Percentiles rank a stretch among this genome's conserved stretches.
Evolutionary conservation across 2,888 invertebrate genomes (phyloP).

Genomic region (Automeris io): DNA sequence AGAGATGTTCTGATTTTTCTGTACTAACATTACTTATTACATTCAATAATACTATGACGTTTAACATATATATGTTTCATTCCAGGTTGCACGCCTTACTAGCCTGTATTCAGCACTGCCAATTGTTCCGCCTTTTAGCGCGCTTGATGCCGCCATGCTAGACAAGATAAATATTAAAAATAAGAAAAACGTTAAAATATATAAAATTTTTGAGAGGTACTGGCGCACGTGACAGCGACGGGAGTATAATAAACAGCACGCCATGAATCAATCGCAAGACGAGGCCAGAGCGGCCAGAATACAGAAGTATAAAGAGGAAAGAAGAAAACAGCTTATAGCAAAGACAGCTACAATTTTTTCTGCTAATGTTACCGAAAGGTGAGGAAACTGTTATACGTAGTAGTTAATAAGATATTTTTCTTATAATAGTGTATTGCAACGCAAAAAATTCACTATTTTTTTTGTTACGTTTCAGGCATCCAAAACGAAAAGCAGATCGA

Average conservation of each 20-base stretch:
- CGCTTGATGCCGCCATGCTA: slow-evolving; percentile 69
- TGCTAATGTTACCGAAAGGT: slow-evolving; percentile 78
- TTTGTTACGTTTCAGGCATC: slow-evolving; percentile 52
- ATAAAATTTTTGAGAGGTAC: slow-evolving; percentile 33
- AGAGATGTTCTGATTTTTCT: slow-evolving; percentile 32
- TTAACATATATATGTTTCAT: slow-evolving; percentile 24
- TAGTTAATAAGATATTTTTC: background rate
- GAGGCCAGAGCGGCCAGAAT: slow-evolving; percentile 80
- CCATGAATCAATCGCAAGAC: slow-evolving; percentile 62
- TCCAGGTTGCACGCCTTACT: slow-evolving; percentile 52
- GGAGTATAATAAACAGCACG: slow-evolving; percentile 28
- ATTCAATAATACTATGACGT: slow-evolving; percentile 5
- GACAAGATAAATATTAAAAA: slow-evolving; percentile 42
- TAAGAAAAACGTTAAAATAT: slow-evolving; percentile 38
- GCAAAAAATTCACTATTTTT: too few species aligned
- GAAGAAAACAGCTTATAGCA: slow-evolving; percentile 81
- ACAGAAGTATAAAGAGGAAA: slow-evolving; percentile 84
- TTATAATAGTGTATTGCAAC: background rate
- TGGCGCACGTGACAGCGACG: slow-evolving; percentile 55
- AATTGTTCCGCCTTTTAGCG: slow-evolving; percentile 62
- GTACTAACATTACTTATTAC: slow-evolving; percentile 27
- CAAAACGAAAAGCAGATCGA: slow-evolving; percentile 42
- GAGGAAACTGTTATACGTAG: slow-evolving; percentile 10
- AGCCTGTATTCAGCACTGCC: slow-evolving; percentile 66
- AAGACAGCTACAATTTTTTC: slow-evolving; percentile 78